These are phyloP conservation scores for Myotis pilosus DNA, from an alignment of 2,797 vertebrate genomes.

Conservation along the genomic window DNA sequence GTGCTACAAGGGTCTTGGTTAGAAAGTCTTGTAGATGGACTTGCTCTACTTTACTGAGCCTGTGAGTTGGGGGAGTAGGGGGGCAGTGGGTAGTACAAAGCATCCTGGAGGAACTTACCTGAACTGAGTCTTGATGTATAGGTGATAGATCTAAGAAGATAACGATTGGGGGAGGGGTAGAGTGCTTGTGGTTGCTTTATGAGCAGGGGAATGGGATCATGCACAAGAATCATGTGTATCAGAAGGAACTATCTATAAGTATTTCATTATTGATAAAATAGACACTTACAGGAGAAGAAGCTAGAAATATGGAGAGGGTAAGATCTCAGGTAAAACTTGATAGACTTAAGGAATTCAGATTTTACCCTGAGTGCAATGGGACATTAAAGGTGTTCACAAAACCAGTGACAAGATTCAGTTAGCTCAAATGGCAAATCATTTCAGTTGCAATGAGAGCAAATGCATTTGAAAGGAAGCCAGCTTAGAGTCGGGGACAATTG, in stretches of 20 bases:
- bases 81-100: neutral
- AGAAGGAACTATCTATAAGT: neutral
- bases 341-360: neutral
- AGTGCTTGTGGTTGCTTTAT: neutral
- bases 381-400: neutral
- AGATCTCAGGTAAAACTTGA: neutral
- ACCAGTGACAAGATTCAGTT: neutral
- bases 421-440: neutral
- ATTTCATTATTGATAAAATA: neutral
- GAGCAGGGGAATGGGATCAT: too few relatives aligned
- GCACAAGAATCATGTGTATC: neutral
- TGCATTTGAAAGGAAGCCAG: neutral
- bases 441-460: neutral
- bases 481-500: neutral
- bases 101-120: neutral
- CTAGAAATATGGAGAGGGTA: neutral
- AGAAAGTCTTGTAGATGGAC: neutral
- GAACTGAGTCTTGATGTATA: neutral
- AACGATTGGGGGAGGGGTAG: rapidly evolving
- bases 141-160: neutral
- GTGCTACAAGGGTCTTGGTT: neutral
- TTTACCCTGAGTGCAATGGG: neutral
- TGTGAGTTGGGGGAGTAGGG: neutral
- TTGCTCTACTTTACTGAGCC: neutral
- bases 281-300: neutral